Percentiles rank a stretch among this genome's conserved stretches.
Conservation (phyloP, 2,888 invertebrate species). For the Amphimallon solstitiale region DNA sequence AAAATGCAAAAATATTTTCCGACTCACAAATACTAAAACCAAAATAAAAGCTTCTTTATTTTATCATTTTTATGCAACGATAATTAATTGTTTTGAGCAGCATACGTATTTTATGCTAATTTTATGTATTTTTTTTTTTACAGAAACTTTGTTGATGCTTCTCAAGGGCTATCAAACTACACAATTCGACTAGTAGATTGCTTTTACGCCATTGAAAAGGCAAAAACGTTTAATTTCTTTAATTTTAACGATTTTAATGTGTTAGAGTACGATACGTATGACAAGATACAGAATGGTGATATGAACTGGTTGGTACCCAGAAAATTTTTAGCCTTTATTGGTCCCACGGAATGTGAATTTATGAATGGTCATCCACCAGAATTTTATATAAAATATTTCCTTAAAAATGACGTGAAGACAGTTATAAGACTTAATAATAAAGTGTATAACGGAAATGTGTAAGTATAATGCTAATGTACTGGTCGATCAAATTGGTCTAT, state of each 20-base stretch:
- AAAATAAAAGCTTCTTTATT: too few relatives aligned
- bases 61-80: too few relatives aligned
- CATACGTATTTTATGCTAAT: too few relatives aligned
- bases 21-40: too few relatives aligned
- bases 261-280: constrained; percentile 83
- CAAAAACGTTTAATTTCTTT: constrained; percentile 78
- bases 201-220: constrained; percentile 76
- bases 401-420: constrained; percentile 80
- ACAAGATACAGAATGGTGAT: constrained; percentile 86
- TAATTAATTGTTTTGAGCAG: too few relatives aligned
- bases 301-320: constrained; percentile 90
- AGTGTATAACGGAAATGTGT: constrained; percentile 78
- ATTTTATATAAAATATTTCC: constrained; percentile 87
- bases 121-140: constrained; percentile 35
- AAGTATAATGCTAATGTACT: constrained; percentile 57
- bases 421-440: constrained; percentile 88
- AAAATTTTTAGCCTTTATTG: constrained; percentile 87
- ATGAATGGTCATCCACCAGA: constrained; percentile 73
- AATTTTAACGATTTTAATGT: constrained; percentile 85
- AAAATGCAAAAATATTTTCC: too few relatives aligned
- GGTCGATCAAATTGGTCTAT: not conserved
- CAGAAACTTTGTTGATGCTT: constrained; percentile 81
- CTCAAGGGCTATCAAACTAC: constrained; percentile 78
- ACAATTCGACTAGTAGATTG: constrained; percentile 76
- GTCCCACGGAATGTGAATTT: constrained; percentile 70